Evolutionary conservation across 92 coral and sea anemone species (phyloP).

Genomic region (Epizoanthus stellaris): DNA sequence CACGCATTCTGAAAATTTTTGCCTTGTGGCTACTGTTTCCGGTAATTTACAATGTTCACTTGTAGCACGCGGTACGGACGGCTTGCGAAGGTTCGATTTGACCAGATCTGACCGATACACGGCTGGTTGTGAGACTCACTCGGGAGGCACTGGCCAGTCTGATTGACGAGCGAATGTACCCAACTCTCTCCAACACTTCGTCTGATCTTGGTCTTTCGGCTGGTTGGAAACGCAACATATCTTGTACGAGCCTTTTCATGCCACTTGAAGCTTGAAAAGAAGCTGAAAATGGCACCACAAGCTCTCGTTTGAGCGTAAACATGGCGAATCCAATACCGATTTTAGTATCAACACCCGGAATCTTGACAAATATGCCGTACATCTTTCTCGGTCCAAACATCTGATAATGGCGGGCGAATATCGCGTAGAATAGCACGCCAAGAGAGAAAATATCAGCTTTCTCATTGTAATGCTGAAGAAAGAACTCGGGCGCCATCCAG

Average conservation of each 20-base stretch:
- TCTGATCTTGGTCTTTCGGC: constrained; percentile 63
- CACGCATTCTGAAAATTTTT: no score
- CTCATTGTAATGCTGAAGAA: constrained; percentile 59
- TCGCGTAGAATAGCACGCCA: constrained; percentile 80
- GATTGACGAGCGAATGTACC: constrained; percentile 9
- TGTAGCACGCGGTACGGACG: neutral
- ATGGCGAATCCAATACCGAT: constrained; percentile 62
- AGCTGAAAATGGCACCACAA: constrained; percentile 43
- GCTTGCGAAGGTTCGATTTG: neutral
- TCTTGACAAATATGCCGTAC: constrained; percentile 81
- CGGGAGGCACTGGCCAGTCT: neutral
- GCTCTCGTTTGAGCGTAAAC: constrained; percentile 51
- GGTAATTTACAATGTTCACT: neutral
- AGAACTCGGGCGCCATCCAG: constrained; percentile 88
- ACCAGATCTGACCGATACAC: constrained; percentile 2
- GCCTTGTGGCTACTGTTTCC: no score
- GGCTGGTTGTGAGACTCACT: neutral
- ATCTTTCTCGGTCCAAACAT: constrained; percentile 41
- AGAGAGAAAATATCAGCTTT: constrained; percentile 88
- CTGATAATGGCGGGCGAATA: constrained; percentile 71
- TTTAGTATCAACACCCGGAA: neutral
- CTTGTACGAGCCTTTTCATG: constrained; percentile 52
- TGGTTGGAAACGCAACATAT: constrained; percentile 52
- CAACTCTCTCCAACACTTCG: constrained; percentile 47
- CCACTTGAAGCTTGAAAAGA: constrained; percentile 33